These are phyloP conservation scores for Eupithecia tripunctaria DNA, from an alignment of 2,888 invertebrate genomes.

Conservation along the genomic window DNA sequence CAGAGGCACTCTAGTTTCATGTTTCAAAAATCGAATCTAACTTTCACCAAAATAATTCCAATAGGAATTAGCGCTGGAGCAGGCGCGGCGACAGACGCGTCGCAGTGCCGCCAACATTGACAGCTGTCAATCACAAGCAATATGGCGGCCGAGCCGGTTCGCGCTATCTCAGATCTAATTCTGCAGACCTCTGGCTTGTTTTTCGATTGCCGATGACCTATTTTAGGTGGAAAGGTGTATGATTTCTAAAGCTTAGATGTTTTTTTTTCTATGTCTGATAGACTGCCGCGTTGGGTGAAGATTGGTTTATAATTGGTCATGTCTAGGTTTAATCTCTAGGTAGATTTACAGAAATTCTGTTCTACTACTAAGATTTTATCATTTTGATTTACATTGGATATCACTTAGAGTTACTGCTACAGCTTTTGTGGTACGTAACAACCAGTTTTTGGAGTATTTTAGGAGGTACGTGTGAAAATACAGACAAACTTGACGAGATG, in stretches of 20 bases:
- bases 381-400: background rate
- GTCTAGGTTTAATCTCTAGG: background rate
- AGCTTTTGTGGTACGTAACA: background rate
- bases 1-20: background rate
- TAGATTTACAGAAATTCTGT: background rate
- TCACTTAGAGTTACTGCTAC: background rate
- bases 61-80: constrained; percentile 71
- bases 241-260: background rate
- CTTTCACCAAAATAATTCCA: constrained; percentile 43
- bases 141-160: constrained; percentile 80
- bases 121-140: constrained; percentile 84
- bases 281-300: background rate
- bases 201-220: constrained; percentile 58
- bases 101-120: constrained; percentile 82
- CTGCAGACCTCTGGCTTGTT: constrained; percentile 55
- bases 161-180: constrained; percentile 59
- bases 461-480: background rate
- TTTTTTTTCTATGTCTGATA: background rate
- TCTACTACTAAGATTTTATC: background rate
- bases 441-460: background rate
- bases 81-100: constrained; percentile 77
- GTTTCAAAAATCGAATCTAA: background rate
- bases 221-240: constrained; percentile 34
- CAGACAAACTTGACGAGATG: background rate
- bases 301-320: background rate